A percentile compares a stretch with the other conserved stretches of the same genome.
These are phyloP conservation scores for Poeciliopsis gracilis DNA, from an alignment of 2,797 vertebrate genomes.

Conservation along the genomic window DNA sequence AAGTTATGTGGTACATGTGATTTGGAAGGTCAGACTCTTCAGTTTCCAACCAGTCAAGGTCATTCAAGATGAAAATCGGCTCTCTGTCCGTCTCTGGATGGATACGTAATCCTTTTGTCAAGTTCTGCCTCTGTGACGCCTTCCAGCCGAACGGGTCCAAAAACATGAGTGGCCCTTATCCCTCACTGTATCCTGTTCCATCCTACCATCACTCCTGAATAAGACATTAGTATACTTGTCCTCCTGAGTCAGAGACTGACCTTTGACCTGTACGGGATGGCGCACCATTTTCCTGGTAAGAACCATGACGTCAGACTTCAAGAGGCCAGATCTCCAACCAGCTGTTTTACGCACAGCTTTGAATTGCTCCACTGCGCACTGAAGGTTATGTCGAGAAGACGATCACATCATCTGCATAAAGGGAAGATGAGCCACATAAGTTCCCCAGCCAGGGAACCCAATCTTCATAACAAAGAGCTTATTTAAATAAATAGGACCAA, in stretches of 20 bases:
- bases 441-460: neutral
- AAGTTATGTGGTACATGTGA: neutral
- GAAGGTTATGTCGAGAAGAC: neutral
- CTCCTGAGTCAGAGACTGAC: neutral
- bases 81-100: neutral
- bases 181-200: neutral
- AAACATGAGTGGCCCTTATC: neutral
- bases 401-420: neutral
- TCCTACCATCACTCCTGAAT: neutral
- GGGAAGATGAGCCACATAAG: neutral
- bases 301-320: neutral
- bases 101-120: neutral
- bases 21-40: neutral
- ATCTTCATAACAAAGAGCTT: neutral
- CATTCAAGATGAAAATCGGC: neutral
- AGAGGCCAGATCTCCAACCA: neutral
- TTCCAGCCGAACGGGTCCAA: neutral
- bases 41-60: neutral
- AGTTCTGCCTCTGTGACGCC: neutral
- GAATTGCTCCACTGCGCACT: neutral
- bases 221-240: neutral
- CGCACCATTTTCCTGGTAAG: neutral
- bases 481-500: constrained; percentile 9
- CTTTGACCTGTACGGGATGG: neutral
- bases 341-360: neutral